Percentiles rank a stretch among this genome's conserved stretches.
These are phyloP conservation scores for Caenorhabditis latens DNA, from an alignment of 1,140 invertebrate genomes.

Conservation along the genomic window DNA sequence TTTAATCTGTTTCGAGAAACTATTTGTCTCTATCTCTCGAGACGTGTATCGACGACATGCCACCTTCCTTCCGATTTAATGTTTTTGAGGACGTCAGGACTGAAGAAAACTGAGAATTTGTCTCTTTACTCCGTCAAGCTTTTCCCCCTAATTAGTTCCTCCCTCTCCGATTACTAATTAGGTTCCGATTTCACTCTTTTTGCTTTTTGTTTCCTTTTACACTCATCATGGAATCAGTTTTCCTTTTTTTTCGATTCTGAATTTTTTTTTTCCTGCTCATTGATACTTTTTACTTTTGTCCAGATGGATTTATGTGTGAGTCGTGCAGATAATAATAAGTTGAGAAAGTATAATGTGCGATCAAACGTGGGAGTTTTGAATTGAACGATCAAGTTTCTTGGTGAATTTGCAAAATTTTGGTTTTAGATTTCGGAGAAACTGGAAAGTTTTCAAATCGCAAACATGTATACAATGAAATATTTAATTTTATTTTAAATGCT, in stretches of 20 bases:
- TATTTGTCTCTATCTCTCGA: conserved; percentile 1
- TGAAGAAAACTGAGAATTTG: background rate
- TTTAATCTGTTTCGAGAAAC: conserved; percentile 56
- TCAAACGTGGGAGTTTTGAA: too few relatives aligned
- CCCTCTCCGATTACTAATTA: conserved; percentile 54
- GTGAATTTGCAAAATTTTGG: too few relatives aligned
- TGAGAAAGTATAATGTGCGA: too few relatives aligned
- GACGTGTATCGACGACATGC: background rate
- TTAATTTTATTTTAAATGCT: too few relatives aligned
- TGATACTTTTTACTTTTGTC: too few relatives aligned
- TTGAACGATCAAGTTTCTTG: too few relatives aligned
- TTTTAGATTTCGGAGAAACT: too few relatives aligned
- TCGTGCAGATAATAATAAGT: too few relatives aligned
- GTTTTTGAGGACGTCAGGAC: conserved; percentile 12
- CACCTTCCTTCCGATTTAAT: background rate
- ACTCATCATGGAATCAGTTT: background rate
- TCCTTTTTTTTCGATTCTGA: background rate
- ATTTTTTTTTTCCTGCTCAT: background rate
- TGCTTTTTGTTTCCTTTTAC: conserved; percentile 1
- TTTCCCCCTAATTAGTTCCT: conserved; percentile 28
- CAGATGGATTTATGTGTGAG: too few relatives aligned
- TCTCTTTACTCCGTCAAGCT: background rate
- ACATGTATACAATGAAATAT: too few relatives aligned
- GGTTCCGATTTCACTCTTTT: conserved; percentile 41
- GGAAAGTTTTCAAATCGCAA: too few relatives aligned